These are phyloP conservation scores for Petrolisthes manimaculis DNA, from an alignment of 2,888 invertebrate genomes.

Conservation along the genomic window DNA sequence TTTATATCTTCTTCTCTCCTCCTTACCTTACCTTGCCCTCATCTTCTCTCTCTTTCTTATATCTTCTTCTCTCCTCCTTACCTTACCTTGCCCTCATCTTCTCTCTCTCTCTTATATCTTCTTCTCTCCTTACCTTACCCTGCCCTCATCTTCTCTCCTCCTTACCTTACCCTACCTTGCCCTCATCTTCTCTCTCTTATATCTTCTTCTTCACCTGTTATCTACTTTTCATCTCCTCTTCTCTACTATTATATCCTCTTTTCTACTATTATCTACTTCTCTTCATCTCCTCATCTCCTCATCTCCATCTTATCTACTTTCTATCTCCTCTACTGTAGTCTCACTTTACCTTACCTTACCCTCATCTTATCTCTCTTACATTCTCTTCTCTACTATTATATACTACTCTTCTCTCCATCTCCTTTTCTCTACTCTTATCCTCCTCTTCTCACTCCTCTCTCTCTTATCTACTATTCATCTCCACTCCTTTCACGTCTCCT, in stretches of 20 bases:
- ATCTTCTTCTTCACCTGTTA: no score
- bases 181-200: conserved; percentile 3
- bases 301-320: no score
- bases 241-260: no score
- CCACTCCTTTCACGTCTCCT: no score
- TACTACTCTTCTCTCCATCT: no score
- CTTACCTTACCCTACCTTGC: neutral
- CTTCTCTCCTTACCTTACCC: neutral
- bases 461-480: no score
- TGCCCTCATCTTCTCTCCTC: conserved; percentile 3
- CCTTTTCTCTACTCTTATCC: no score
- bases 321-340: neutral
- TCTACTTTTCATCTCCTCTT: no score
- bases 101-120: neutral
- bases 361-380: neutral
- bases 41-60: conserved; percentile 19
- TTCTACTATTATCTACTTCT: no score
- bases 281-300: no score
- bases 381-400: no score
- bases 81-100: neutral
- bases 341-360: neutral
- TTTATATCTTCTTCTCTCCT: neutral
- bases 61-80: neutral
- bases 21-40: neutral
- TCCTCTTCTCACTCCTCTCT: no score